A percentile compares a stretch with the other conserved stretches of the same genome.
phyloP scores from a whole-genome alignment of 2,888 invertebrate genomes.

The Oligia fasciuncula region DNA sequence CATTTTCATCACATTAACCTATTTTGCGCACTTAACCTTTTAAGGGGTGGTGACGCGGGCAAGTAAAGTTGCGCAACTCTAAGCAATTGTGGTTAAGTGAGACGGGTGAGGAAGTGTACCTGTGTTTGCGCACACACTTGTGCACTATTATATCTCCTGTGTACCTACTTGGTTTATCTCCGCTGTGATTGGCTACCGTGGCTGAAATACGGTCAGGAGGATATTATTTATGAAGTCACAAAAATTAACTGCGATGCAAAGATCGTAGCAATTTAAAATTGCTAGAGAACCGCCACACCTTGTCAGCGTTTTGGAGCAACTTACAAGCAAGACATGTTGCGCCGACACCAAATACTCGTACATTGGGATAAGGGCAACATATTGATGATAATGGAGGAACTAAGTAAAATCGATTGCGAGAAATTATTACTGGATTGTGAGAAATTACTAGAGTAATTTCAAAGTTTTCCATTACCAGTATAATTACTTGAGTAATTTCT shows the following conservation, averaged over 20 bases:
- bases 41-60: not conserved
- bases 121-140: not conserved
- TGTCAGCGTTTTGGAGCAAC: not conserved
- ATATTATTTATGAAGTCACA: not conserved
- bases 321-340: not conserved
- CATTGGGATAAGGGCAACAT: not conserved
- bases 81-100: not conserved
- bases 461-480: no score
- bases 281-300: not conserved
- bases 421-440: no score
- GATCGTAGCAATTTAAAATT: not conserved
- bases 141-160: not conserved
- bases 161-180: not conserved
- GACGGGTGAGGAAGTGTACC: no score
- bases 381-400: not conserved
- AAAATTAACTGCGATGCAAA: not conserved
- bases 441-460: not conserved
- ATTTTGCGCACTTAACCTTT: constrained; percentile 4
- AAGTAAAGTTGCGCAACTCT: not conserved
- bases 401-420: not conserved
- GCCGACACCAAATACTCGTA: not conserved
- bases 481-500: not conserved
- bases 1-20: constrained; percentile 25
- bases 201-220: not conserved
- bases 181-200: not conserved